These are phyloP conservation scores for Eutrigla gurnardus DNA, from an alignment of 2,797 vertebrate species.

Conservation along the genomic window DNA sequence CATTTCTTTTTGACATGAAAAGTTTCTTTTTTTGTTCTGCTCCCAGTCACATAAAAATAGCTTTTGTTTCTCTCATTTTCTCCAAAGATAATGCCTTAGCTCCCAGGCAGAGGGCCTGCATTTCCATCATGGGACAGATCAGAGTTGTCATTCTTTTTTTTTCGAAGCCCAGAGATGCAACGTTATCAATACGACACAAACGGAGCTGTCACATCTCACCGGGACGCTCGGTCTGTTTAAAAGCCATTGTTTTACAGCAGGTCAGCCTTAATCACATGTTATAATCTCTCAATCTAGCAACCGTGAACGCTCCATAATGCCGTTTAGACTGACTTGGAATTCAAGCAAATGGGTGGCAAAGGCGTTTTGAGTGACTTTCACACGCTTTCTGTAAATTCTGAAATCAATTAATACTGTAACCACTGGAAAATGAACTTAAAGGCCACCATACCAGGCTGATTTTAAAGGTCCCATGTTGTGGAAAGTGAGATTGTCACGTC, in stretches of 20 bases:
- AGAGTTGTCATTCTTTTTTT: constrained; percentile 32
- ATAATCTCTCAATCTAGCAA: constrained; percentile 61
- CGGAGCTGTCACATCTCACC: constrained; percentile 33
- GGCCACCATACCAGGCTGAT: not conserved
- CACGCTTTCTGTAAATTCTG: not conserved
- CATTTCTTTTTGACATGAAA: constrained; percentile 8
- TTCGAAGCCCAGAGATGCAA: constrained; percentile 10
- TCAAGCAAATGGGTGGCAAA: not conserved
- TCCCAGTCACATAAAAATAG: constrained; percentile 41
- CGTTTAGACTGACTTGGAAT: constrained; percentile 14
- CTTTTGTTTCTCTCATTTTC: constrained; percentile 42
- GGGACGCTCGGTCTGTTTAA: constrained; percentile 15
- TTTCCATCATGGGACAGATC: constrained; percentile 43
- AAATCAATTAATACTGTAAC: constrained; percentile 54
- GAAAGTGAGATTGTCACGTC: not conserved
- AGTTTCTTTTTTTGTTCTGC: constrained; percentile 43
- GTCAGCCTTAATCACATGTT: constrained; percentile 41
- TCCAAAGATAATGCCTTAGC: constrained; percentile 36
- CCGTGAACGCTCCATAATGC: constrained; percentile 31
- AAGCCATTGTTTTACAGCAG: constrained; percentile 42
- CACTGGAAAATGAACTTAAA: constrained; percentile 26
- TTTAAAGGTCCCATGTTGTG: not conserved
- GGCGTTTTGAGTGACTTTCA: constrained; percentile 22
- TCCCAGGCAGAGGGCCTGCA: constrained; percentile 36
- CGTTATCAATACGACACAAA: constrained; percentile 39